Evolutionary conservation across 2,113 vertebrate genomes (phyloP), one percentile per base, ranked within the genome.

Genomic region (Phainopepla nitens): DNA sequence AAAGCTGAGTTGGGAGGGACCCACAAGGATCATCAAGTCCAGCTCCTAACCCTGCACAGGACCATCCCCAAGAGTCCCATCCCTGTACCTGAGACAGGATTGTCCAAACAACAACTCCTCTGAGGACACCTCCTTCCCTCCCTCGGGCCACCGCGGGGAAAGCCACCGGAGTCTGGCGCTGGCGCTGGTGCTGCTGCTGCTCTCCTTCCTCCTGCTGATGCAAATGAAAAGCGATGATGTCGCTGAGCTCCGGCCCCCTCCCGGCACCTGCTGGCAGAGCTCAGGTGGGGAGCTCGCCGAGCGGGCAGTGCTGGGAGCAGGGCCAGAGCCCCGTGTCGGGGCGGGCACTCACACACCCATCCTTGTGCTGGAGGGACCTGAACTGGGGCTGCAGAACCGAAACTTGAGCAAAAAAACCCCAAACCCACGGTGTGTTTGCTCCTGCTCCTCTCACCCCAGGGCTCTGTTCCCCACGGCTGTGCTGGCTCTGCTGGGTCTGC

Each of bases 91-190:
- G 45, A 15, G 68, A 16, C 41, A 53, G 54, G 72, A 68, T 15
- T 60, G 39, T 39, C 22, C 45, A 33, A 45, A 24, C 41, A 19
- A 1, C 53, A 10, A 1, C 71, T 36, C 50, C 79, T 35, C 22
- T 6, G 33, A 19, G 56, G 60, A 14, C 64, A 6, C 7, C 21
- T 21, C 68, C 20, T 25, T 62, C 25, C 71, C 14, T 86, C 8
- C 3, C 2, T 15, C 2, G 8, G 57, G 66, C 20, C 24, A n/a
- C n/a, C 0, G 1, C 1, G 5, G 66, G 56, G 35, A 42, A 35
- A 80, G 80, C 27, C 64, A 9, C 44, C 3, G 21, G 41, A 61
- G 62, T 13, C 70, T 19, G 31, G 50, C 1, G 0, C 35, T 5
- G 7, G 2, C 14, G 69, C 41, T n/a, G n/a, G n/a, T n/a, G n/a